These are phyloP conservation scores for Spea multiplicata DNA, from an alignment of 2,113 vertebrate species.

Conservation along the genomic window DNA sequence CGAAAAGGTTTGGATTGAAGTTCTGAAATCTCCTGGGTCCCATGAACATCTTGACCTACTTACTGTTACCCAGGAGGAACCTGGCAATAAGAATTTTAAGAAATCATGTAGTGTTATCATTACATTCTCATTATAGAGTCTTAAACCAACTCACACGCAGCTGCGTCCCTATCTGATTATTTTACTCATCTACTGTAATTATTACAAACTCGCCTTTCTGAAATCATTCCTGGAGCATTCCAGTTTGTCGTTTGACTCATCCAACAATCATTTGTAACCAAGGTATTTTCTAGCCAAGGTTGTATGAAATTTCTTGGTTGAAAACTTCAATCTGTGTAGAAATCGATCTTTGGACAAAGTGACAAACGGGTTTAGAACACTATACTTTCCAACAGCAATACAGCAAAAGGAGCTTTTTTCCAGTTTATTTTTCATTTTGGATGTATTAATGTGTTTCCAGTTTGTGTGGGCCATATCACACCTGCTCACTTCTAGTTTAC, in stretches of 20 bases:
- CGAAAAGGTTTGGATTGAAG: constrained; percentile 21
- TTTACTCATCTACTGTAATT: constrained; percentile 6
- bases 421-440: too few species aligned
- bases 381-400: too few species aligned
- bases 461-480: too few species aligned
- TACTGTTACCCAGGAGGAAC: background rate
- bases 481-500: too few species aligned
- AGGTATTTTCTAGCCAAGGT: too few species aligned
- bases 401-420: too few species aligned
- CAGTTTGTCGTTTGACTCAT: background rate
- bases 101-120: constrained; percentile 18
- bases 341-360: too few species aligned
- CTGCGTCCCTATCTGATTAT: background rate
- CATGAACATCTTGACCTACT: constrained; percentile 11
- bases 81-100: constrained; percentile 1
- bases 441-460: too few species aligned
- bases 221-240: constrained; percentile 3
- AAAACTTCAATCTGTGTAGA: too few species aligned
- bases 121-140: constrained; percentile 10
- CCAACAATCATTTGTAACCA: too few species aligned
- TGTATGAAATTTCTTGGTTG: too few species aligned
- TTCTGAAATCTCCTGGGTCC: constrained; percentile 8
- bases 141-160: background rate
- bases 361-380: too few species aligned
- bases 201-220: background rate